Percentiles rank a stretch among this genome's conserved stretches.
Evolutionary conservation across 2,888 invertebrate genomes (phyloP).

Genomic region (Tetrapedia diversipes): DNA sequence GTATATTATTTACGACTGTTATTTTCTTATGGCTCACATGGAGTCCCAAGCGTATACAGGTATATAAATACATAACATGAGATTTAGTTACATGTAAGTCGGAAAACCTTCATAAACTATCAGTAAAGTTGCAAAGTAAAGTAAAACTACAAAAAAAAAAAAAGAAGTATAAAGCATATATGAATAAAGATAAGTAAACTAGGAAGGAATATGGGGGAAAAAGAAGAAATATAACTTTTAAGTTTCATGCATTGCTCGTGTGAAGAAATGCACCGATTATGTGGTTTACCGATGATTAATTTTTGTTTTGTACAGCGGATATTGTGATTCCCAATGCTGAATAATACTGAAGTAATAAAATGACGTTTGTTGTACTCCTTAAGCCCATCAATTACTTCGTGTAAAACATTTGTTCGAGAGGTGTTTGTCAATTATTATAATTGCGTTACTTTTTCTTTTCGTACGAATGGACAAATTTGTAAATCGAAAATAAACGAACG

Average conservation of each 20-base stretch:
- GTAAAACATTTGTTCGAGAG: background rate
- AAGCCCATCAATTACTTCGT: conserved; percentile 46
- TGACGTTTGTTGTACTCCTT: conserved; percentile 63
- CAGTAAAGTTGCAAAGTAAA: conserved; percentile 67
- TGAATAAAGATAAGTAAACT: conserved; percentile 60
- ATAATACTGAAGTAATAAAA: conserved; percentile 70
- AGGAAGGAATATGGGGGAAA: conserved; percentile 52
- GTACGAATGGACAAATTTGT: conserved; percentile 33
- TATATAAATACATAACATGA: conserved; percentile 72
- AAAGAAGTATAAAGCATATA: conserved; percentile 52
- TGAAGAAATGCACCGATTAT: conserved; percentile 66
- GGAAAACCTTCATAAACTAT: conserved; percentile 67
- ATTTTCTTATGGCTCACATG: conserved; percentile 81
- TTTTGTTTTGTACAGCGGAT: conserved; percentile 82
- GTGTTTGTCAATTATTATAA: conserved; percentile 46
- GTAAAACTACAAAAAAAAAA: conserved; percentile 56
- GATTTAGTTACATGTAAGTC: conserved; percentile 73
- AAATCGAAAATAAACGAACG: conserved; percentile 38
- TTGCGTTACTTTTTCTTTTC: conserved; percentile 25
- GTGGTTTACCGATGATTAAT: conserved; percentile 78
- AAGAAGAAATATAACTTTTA: conserved; percentile 68
- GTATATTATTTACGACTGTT: conserved; percentile 80
- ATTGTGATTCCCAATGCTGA: conserved; percentile 80
- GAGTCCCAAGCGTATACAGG: conserved; percentile 73
- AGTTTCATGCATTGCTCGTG: conserved; percentile 70